A percentile compares a stretch with the other conserved stretches of the same genome.
Conservation (phyloP, 1,140 invertebrate species). For the Xylocopa sonorina region DNA sequence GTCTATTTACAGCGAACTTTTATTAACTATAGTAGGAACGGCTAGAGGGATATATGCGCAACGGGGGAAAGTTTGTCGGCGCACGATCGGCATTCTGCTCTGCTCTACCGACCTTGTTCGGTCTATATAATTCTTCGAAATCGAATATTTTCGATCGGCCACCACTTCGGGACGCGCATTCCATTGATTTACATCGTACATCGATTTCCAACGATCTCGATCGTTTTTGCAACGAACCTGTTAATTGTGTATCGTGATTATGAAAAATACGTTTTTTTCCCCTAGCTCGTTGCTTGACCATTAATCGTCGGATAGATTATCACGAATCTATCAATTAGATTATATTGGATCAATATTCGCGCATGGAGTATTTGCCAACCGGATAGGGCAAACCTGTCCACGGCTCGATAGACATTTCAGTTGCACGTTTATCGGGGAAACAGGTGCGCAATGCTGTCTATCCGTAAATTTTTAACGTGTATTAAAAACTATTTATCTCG, state of each 20-base stretch:
- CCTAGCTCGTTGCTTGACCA: neutral
- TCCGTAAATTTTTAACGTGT: slow-evolving; percentile 8
- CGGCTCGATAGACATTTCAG: neutral
- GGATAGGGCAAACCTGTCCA: slow-evolving; percentile 41
- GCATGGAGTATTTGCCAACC: neutral
- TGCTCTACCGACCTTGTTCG: slow-evolving; percentile 45
- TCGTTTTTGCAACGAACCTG: too few species aligned
- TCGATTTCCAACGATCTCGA: neutral
- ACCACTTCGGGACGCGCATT: neutral
- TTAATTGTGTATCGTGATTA: neutral
- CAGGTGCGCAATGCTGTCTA: neutral
- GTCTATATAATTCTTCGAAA: slow-evolving; percentile 6
- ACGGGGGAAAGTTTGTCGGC: slow-evolving; percentile 32
- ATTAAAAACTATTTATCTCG: neutral
- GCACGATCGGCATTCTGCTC: slow-evolving; percentile 12
- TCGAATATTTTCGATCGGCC: slow-evolving; percentile 5
- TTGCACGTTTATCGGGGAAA: slow-evolving; percentile 4
- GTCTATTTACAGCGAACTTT: slow-evolving; percentile 26
- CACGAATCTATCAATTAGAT: slow-evolving; percentile 10
- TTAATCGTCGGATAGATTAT: neutral
- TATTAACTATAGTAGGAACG: slow-evolving; percentile 30
- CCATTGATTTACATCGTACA: too few species aligned
- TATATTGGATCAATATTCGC: slow-evolving; percentile 30
- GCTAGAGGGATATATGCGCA: slow-evolving; percentile 13
- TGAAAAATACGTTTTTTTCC: neutral